Conservation (phyloP, 2,797 vertebrate species). For the Naso thynnoides region DNA sequence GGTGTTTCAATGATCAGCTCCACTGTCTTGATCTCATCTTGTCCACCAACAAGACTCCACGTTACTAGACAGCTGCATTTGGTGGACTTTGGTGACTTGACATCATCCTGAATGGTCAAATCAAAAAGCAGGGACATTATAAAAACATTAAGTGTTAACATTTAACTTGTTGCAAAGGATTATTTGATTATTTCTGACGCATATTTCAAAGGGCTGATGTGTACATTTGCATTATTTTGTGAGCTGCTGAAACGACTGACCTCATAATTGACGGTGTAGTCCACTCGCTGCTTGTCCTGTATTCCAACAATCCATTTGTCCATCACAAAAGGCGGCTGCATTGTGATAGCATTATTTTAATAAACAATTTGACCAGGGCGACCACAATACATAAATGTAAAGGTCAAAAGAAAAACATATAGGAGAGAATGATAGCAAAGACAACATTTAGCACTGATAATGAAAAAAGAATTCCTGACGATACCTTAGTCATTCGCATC, state of each 20-base stretch:
- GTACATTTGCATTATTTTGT: slow-evolving; percentile 19
- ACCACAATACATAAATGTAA: not conserved
- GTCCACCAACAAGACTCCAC: slow-evolving; percentile 85
- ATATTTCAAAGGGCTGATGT: slow-evolving; percentile 2
- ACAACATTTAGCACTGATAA: not conserved
- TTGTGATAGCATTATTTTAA: slow-evolving; percentile 48
- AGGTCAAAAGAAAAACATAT: not conserved
- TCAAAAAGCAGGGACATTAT: not conserved
- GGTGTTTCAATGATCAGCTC: slow-evolving; percentile 91
- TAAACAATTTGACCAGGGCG: not conserved
- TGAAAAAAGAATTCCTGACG: not conserved
- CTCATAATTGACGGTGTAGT: slow-evolving; percentile 94
- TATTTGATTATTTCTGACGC: not conserved
- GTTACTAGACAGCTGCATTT: slow-evolving; percentile 87
- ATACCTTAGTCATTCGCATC: slow-evolving; percentile 96
- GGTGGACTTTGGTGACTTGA: slow-evolving; percentile 90
- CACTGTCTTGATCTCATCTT: slow-evolving; percentile 90
- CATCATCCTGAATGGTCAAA: slow-evolving; percentile 85
- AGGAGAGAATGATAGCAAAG: not conserved
- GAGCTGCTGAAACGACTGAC: slow-evolving; percentile 77
- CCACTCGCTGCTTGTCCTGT: slow-evolving; percentile 89
- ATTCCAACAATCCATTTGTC: slow-evolving; percentile 97
- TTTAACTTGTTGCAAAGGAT: not conserved
- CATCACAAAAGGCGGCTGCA: slow-evolving; percentile 98
- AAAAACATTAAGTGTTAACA: not conserved